Evolutionary conservation across 2,113 vertebrate species (phyloP).

Genomic region (Thamnophis sirtalis): DNA sequence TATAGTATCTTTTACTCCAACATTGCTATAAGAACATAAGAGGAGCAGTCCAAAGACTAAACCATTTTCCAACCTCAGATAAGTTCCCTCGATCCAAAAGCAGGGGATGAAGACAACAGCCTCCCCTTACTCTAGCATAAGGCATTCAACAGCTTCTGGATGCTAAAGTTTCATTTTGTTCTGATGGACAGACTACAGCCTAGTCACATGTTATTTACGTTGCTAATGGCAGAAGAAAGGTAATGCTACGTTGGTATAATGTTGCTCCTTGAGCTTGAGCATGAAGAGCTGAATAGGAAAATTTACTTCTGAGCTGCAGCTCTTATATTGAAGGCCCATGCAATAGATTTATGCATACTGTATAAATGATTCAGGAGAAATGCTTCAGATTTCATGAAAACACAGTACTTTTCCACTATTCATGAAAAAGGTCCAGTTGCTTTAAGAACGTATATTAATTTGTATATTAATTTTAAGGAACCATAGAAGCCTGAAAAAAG

Average conservation of each 20-base stretch:
- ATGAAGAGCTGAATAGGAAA: background rate
- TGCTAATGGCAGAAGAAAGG: background rate
- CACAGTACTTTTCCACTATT: background rate
- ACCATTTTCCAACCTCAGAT: background rate
- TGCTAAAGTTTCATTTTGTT: background rate
- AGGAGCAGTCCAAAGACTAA: background rate
- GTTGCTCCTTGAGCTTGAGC: background rate
- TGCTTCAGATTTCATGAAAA: background rate
- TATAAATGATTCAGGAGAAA: background rate
- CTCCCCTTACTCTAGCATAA: background rate
- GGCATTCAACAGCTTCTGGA: background rate
- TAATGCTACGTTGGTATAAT: background rate
- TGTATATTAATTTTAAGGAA: background rate
- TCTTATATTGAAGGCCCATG: background rate
- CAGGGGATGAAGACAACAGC: background rate
- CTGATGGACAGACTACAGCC: background rate
- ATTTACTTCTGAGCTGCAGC: background rate
- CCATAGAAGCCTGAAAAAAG: background rate
- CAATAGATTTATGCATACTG: background rate
- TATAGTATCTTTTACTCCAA: background rate
- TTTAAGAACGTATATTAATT: background rate
- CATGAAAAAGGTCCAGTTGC: background rate
- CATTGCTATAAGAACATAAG: background rate
- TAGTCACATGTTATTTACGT: background rate
- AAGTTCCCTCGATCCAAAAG: background rate